Conservation (phyloP, 1,140 invertebrate species). For the Eupeodes corollae region DNA sequence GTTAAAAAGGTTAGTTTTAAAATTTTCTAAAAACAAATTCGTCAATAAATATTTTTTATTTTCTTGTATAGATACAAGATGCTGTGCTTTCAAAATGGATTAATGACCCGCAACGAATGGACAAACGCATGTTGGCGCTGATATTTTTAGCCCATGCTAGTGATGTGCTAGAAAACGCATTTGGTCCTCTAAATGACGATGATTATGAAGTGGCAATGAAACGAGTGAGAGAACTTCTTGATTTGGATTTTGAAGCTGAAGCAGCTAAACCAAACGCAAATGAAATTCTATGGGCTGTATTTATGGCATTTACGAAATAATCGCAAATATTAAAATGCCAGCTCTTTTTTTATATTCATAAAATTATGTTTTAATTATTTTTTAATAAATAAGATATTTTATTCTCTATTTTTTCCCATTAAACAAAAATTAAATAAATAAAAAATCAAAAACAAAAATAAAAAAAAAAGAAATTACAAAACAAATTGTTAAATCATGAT, state of each 20-base stretch:
- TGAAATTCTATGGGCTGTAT: conserved; percentile 97
- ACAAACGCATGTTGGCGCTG: conserved; percentile 82
- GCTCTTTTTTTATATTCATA: too few species aligned
- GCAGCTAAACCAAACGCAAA: conserved; percentile 74
- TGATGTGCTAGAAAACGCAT: conserved; percentile 99
- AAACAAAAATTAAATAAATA: too few species aligned
- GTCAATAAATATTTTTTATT: conserved; percentile 5
- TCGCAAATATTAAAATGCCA: too few species aligned
- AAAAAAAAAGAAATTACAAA: too few species aligned
- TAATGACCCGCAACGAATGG: conserved; percentile 95
- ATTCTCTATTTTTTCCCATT: too few species aligned
- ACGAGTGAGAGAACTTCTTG: conserved; percentile 86
- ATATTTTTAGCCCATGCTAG: conserved; percentile 94
- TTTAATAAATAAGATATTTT: too few species aligned
- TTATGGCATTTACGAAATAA: conserved; percentile 96
- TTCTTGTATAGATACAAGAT: conserved; percentile 77
- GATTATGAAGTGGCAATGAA: conserved; percentile 98
- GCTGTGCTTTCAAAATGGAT: conserved; percentile 92
- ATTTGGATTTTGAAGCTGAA: conserved; percentile 93
- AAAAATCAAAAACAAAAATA: too few species aligned
- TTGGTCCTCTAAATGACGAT: conserved; percentile 93
- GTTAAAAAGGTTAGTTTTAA: conserved; percentile 77
- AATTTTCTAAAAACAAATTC: background rate
- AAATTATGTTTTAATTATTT: too few species aligned
- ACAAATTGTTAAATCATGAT: too few species aligned